Percentiles rank a stretch among this genome's conserved stretches.
Evolutionary conservation across 2,113 vertebrate species (phyloP).

Genomic region (Ciconia stormi): DNA sequence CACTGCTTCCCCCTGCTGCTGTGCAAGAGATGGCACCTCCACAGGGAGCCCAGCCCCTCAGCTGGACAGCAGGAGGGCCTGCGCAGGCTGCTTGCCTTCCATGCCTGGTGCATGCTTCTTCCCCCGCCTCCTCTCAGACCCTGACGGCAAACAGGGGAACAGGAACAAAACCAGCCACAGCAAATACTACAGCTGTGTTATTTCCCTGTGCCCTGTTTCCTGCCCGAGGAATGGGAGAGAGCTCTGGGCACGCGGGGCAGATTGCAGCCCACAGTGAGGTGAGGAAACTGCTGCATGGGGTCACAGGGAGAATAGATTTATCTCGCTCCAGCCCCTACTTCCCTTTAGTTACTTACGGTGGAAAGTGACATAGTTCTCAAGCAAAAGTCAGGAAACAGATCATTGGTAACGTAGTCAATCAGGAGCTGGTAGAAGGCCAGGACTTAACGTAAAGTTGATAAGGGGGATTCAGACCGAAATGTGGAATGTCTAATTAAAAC

Average conservation of each 20-base stretch:
- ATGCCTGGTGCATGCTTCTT: accelerated
- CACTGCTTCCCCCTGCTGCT: too few relatives aligned
- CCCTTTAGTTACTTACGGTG: background rate
- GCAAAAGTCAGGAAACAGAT: background rate
- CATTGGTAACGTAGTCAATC: background rate
- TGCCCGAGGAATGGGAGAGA: background rate
- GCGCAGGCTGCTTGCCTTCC: accelerated
- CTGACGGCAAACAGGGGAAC: background rate
- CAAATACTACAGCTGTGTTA: background rate
- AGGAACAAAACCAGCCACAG: background rate
- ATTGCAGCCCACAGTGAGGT: accelerated
- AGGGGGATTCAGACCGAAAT: too few relatives aligned
- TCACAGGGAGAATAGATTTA: background rate
- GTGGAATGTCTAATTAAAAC: too few relatives aligned
- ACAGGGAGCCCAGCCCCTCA: background rate
- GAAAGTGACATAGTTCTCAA: background rate
- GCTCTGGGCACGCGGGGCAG: background rate
- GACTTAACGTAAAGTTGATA: too few relatives aligned
- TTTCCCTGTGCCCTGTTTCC: accelerated
- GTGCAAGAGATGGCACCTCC: background rate
- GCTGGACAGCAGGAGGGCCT: background rate
- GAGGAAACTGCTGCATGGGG: background rate
- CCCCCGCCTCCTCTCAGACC: accelerated
- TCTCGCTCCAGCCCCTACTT: background rate
- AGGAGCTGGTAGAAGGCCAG: too few relatives aligned